Evolutionary conservation across 2,888 invertebrate species (phyloP), one percentile per base, ranked within the genome.

Genomic region (Phorcus lineatus): DNA sequence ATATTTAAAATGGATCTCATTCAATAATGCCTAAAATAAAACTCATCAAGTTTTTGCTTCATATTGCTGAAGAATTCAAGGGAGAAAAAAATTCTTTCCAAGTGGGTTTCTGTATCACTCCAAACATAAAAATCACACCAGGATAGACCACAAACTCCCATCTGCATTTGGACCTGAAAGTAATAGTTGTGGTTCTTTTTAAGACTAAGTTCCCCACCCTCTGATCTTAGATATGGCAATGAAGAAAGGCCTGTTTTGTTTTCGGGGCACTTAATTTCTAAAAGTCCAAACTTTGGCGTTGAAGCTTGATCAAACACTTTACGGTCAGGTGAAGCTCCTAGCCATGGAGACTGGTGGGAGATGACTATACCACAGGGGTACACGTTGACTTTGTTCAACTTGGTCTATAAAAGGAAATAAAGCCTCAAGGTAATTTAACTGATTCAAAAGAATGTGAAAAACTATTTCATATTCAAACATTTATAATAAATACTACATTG

Each of bases 111-210:
- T 31, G 24, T 36, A 16, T 74, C 22, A 74, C 74, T 31, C 74
- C 24, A 31, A 40, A 74, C 40, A 31, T 74, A 31, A 74, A 74
- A 74, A n/a, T 74, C 31, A 75, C 75, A 75, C 75, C 75, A 75
- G 0, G 52, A 19, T 0, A 53, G 17, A 3, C 75, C 75, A 53
- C 47, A 40, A 22, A 75, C n/a, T 19, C 40, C 75, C 75, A 75
- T 47, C 47, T 75, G 75, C 19, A n/a, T 53, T 28, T 52, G n/a
- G 7, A 75, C 53, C 17, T 75, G 75, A 52, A 19, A 47, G n/a
- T 22, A 75, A 75, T 75, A 75, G 11, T 53, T 47, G 13, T 75
- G 75, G 17, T n/a, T 75, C n/a, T 53, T 2, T 75, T 19, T 36
- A 3, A 52, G 53, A 52, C 19, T 75, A 53, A 24, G 47, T 22